Base-by-base conservation (phyloP, 2,888 invertebrate genomes). In the Crocallis elinguaria region DNA sequence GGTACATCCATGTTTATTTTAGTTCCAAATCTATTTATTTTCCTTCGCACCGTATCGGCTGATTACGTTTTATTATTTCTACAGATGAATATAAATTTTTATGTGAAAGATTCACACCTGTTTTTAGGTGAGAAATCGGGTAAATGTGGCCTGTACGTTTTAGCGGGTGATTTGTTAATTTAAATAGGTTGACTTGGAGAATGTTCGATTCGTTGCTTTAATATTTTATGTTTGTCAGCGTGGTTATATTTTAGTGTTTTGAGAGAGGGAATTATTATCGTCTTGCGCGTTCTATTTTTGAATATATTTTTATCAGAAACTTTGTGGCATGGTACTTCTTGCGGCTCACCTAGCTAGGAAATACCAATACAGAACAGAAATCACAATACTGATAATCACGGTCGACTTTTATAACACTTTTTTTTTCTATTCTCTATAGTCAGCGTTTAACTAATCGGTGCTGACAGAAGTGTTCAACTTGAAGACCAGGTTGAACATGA, bases 31-130 rank as follows among this genome's bases (percentile, higher is more conserved):
- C 76, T 85, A 84, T 87, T 87, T 87, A 80, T 87, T 86, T 86
- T 81, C 71, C 71, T 69, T 69, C 66, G 65, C 57, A 57, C 41
- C 60, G 38, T 48, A 54, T 54, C 32, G 49, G 68, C 75, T 85
- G 83, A 87, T 87, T 86, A 81, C 75, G 67, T 82, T 87, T 86
- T 84, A 85, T 85, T 82, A 78, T 77, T 78, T 67, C 63, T 67
- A 51, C 45, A 44, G 29, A 64, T 60, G n/a, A n/a, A n/a, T n/a
- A 62, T 64, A 67, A 64, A 51, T 30, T 57, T 70, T 62, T 54
- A 53, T 57, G 45, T 43, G 48, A 50, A 60, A 49, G 60, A 53
- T 62, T 53, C 51, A 60, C 64, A 62, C 64, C 64, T 66, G 66
- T 43, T 61, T 56, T 57, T 54, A 50, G 45, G 53, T 55, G 53